Base-by-base conservation (phyloP, 2,888 invertebrate genomes). In the Heteropelma amictum region DNA sequence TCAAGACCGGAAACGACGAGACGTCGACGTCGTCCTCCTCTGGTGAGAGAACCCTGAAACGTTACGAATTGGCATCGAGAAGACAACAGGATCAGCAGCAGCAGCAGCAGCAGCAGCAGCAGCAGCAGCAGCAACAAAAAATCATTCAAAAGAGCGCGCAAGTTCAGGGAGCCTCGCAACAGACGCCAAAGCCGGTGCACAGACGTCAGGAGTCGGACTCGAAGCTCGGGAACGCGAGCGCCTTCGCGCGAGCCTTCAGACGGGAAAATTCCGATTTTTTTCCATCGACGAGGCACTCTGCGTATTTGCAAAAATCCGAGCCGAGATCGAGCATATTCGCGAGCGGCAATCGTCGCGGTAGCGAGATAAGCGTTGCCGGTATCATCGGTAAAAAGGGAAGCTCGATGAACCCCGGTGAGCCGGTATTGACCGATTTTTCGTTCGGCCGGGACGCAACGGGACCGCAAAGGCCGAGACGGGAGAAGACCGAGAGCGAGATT, bases 401-500 rank as follows among this genome's bases (percentile, higher is more conserved):
- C 79, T 89, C 91, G 58, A 63, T 81, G 4, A 75, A 45, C n/a
- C 28, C 83, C 61, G 93, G 93, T 33, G 94, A 95, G 86, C 94
- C 94, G 5, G 90, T 95, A 40, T 88, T 94, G 77, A 94, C 94
- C 49, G 94, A 94, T 86, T 94, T 94, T 81, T 91, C 79, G 89
- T 90, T 86, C 90, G 90, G 89, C 89, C 89, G 81, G 89, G 89
- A 84, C 90, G 86, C n/a, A n/a, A n/a, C 26, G 89, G 90, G 79
- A 83, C 88, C 28, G 88, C 90, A 84, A 90, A 90, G 85, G 84
- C 95, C 95, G 58, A 92, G 96, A 85, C 92, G 96, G 84, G 96
- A 96, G 92, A 96, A 96, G 91, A 96, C 96, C 86, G 96, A 96
- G 90, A 96, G 95, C 75, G 95, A 95, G 89, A 95, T 96, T 87